Evolutionary conservation across 2,888 invertebrate species (phyloP).

Genomic region (Sinopyrophorus schimmeli): DNA sequence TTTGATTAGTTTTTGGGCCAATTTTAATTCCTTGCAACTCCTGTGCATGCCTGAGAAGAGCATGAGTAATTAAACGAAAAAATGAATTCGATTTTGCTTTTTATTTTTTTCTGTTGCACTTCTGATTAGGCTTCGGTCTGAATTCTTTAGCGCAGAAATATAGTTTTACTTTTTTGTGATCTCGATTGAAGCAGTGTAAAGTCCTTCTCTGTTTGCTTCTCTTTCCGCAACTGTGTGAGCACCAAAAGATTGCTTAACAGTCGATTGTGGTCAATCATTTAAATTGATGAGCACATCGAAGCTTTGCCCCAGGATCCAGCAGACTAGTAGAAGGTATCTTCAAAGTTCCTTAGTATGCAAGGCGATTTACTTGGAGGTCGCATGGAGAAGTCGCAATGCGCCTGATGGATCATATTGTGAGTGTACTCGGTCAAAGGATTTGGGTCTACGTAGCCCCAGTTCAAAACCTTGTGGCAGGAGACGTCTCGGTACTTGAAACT

Average conservation of each 20-base stretch:
- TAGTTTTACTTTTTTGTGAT: slow-evolving; percentile 54
- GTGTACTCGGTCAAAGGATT: slow-evolving; percentile 48
- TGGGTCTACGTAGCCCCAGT: slow-evolving; percentile 59
- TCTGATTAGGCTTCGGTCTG: slow-evolving; percentile 59
- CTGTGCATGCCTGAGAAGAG: slow-evolving; percentile 42
- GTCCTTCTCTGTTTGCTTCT: slow-evolving; percentile 63
- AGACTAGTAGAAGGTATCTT: slow-evolving; percentile 60
- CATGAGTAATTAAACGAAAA: too few relatives aligned
- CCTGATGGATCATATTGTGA: slow-evolving; percentile 36
- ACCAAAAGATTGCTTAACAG: too few relatives aligned
- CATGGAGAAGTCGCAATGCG: slow-evolving; percentile 52
- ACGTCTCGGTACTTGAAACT: slow-evolving; percentile 63
- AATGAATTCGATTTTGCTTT: too few relatives aligned
- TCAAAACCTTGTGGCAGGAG: slow-evolving; percentile 62
- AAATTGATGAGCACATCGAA: slow-evolving; percentile 50
- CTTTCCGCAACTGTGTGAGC: slow-evolving; percentile 68
- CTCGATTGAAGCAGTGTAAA: slow-evolving; percentile 60
- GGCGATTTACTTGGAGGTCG: slow-evolving; percentile 53
- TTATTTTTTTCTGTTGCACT: slow-evolving; percentile 63
- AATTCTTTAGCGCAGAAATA: slow-evolving; percentile 55
- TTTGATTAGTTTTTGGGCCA: slow-evolving; percentile 46
- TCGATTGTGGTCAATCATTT: too few relatives aligned
- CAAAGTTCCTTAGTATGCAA: slow-evolving; percentile 61
- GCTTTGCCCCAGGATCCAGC: slow-evolving; percentile 61
- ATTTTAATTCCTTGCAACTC: slow-evolving; percentile 45